Evolutionary conservation across 1,140 invertebrate species (phyloP), one percentile per base, ranked within the genome.

Genomic region (Lethrus apterus): DNA sequence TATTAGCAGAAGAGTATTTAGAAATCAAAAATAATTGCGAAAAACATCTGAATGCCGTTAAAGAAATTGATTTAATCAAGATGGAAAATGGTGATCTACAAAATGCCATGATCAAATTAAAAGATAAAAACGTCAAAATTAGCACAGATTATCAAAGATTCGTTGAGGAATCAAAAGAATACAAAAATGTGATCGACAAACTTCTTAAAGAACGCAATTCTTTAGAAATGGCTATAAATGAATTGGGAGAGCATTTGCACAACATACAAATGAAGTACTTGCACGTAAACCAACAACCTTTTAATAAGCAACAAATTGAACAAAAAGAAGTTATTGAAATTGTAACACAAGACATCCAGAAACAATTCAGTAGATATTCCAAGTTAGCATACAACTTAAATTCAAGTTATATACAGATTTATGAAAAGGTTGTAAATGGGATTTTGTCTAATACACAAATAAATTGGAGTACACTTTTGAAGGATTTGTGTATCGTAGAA

Each of bases 301-400:
- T 19, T 17, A 2, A 19, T 31, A 33, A 42, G 18, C 34, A 44
- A 32, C 24, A 29, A 2, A 4, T 31, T n/a, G 50, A 57, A 13
- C 52, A 55, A 33, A 55, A 52, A 43, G 31, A 45, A 34, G 30
- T 50, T 8, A 19, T 57, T 3, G 52, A 57, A 38, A 31, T 44
- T 11, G 52, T 57, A 7, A 38, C 41, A 30, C 50, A 55, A 17
- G 55, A 57, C 32, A 55, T 57, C 33, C 32, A 46, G 7, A 57
- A 55, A 29, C 55, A 57, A 49, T 55, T 52, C 18, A 33, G 40
- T 35, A 46, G 50, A 34, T 30, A 49, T 24, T 52, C 55, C 2
- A 55, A 52, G 38, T 49, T 51, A 32, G 36, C 51, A 7, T 50
- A 54, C 17, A 49, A 57, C 26, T 26, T 54, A 26, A 40, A 35